Percentiles rank a stretch among this genome's conserved stretches.
phyloP scores from a whole-genome alignment of 2,113 vertebrate genomes.

The Otus sunia region DNA sequence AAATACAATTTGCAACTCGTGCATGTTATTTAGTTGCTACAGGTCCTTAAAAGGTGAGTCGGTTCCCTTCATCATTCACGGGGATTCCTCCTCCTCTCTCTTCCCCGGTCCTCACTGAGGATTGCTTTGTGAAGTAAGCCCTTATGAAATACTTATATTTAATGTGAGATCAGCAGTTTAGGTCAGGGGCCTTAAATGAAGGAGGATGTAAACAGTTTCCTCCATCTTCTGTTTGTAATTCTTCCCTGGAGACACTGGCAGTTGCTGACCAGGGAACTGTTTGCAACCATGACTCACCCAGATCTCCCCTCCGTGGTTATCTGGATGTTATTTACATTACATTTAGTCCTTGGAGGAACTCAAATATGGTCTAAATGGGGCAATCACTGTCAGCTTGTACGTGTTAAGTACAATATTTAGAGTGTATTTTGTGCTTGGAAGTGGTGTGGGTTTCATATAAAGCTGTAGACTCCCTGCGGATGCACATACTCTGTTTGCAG shows the following conservation, averaged over 20 bases:
- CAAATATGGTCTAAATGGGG: background rate
- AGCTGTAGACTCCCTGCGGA: background rate
- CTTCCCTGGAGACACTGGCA: background rate
- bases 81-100: background rate
- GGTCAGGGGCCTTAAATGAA: background rate
- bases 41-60: background rate
- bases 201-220: background rate
- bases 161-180: background rate
- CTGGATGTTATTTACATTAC: too few species aligned
- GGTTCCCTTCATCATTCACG: background rate
- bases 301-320: too few species aligned
- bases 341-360: too few species aligned
- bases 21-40: background rate
- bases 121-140: background rate
- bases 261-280: background rate
- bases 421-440: background rate
- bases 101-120: background rate
- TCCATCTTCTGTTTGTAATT: background rate
- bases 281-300: background rate
- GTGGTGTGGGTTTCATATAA: too few species aligned
- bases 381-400: too few species aligned
- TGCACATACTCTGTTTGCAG: background rate
- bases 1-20: background rate
- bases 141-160: background rate
- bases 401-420: background rate